These are phyloP conservation scores for Parnassius glacialis DNA, from an alignment of 2,888 invertebrate genomes.

Conservation along the genomic window DNA sequence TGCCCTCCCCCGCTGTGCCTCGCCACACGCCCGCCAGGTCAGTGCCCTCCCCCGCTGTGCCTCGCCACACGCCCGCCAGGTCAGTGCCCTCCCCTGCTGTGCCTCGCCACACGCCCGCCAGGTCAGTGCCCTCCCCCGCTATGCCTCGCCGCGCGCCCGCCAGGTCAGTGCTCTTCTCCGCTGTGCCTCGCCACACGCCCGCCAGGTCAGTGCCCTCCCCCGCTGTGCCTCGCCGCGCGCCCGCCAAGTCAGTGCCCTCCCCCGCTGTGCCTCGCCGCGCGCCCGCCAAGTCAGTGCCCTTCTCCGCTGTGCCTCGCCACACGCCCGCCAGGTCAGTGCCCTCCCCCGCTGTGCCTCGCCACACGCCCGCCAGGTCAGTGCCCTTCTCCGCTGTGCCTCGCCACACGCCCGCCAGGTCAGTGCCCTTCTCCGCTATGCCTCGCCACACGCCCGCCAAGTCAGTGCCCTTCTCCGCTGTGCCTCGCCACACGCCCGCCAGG, in stretches of 20 bases:
- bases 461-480: slow-evolving; percentile 39
- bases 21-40: slow-evolving; percentile 77
- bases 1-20: slow-evolving; percentile 39
- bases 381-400: not conserved
- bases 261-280: too few species aligned
- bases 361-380: too few species aligned
- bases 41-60: slow-evolving; percentile 62
- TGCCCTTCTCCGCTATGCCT: too few species aligned
- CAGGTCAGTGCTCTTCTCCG: too few species aligned
- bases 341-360: slow-evolving; percentile 47
- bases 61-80: slow-evolving; percentile 78
- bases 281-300: too few species aligned
- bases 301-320: slow-evolving; percentile 51
- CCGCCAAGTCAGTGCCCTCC: too few species aligned
- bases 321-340: slow-evolving; percentile 83
- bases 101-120: slow-evolving; percentile 11
- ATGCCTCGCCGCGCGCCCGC: too few species aligned
- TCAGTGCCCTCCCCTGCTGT: too few species aligned
- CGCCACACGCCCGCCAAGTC: slow-evolving; percentile 9
- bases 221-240: too few species aligned
- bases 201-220: too few species aligned
- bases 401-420: not conserved
- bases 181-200: too few species aligned
- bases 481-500: slow-evolving; percentile 77
- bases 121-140: too few species aligned